Evolutionary conservation across 1,140 invertebrate genomes (phyloP).

Genomic region (Apocrypta bakeri): DNA sequence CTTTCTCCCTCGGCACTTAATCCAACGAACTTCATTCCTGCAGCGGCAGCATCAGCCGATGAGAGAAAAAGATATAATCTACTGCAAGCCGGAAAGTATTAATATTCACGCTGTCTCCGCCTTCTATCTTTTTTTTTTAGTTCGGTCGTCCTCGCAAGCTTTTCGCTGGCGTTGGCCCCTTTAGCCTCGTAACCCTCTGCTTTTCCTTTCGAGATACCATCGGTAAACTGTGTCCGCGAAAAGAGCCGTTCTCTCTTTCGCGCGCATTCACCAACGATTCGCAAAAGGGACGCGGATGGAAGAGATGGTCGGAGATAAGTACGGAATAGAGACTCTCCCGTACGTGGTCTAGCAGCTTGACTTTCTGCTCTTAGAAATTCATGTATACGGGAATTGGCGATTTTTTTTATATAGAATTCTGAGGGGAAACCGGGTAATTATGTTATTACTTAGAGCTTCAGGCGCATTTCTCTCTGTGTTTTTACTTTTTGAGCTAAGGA

Average conservation of each 20-base stretch:
- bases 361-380: conserved; percentile 2
- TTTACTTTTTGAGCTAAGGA: too few relatives aligned
- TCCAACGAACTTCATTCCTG: conserved; percentile 28
- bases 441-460: too few relatives aligned
- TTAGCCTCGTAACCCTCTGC: background rate
- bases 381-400: too few relatives aligned
- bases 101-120: conserved; percentile 42
- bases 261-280: conserved; percentile 15
- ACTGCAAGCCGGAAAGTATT: conserved; percentile 42
- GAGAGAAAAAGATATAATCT: conserved; percentile 45
- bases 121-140: conserved; percentile 18
- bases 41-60: background rate
- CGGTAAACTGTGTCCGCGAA: conserved; percentile 23
- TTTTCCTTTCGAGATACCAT: conserved; percentile 47
- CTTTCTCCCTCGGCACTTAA: conserved; percentile 35
- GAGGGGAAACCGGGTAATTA: too few relatives aligned
- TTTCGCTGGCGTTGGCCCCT: background rate
- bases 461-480: too few relatives aligned
- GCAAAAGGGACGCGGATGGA: background rate
- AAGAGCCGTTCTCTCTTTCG: conserved; percentile 27
- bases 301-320: background rate
- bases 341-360: too few relatives aligned
- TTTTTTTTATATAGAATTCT: too few relatives aligned
- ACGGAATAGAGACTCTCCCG: background rate
- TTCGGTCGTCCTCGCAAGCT: too few relatives aligned